Evolutionary conservation across 2,113 vertebrate species (phyloP), one percentile per base, ranked within the genome.

Genomic region (Corydoras maculifer): DNA sequence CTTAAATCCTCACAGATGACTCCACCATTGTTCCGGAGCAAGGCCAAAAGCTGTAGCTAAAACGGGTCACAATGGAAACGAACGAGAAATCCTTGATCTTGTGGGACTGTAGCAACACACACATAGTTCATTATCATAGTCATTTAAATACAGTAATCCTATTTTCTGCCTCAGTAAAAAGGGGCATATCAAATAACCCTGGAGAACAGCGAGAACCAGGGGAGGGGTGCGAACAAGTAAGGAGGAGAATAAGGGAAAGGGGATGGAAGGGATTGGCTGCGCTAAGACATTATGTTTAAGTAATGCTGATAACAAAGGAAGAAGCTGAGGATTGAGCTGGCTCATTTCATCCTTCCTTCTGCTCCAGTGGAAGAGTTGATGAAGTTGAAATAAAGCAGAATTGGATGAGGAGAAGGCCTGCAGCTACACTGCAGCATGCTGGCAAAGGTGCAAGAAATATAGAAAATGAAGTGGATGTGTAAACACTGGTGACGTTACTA

Each of bases 61-160:
- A 80, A 80, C 18, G 63, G 65, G 69, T 77, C 69, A 75, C 78
- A 80, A 80, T 77, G 62, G 71, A 62, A 72, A 62, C 68, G 74
- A 78, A 76, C 68, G 73, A 70, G 71, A 76, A 77, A 78, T 77
- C 68, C 72, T 78, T 77, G 69, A 77, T 78, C 74, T 69, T 71
- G 54, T 70, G 77, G 64, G 73, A 77, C 68, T 75, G 73, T 50
- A 68, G 69, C 73, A 79, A 67, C 62, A 74, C 72, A 69, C 75
- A 74, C 70, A 25, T 77, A 90, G 90, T 91, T 91, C 90, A 94
- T 94, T 93, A 92, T 89, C 91, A 93, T 92, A 92, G 91, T 91
- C 88, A 94, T 94, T 93, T 94, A 92, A 93, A 94, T 94, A 91
- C 90, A 93, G 91, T 94, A 94, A 94, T 94, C 92, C 92, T 89